Conservation (phyloP, 2,797 vertebrate genomes). For the Melanogrammus aeglefinus region DNA sequence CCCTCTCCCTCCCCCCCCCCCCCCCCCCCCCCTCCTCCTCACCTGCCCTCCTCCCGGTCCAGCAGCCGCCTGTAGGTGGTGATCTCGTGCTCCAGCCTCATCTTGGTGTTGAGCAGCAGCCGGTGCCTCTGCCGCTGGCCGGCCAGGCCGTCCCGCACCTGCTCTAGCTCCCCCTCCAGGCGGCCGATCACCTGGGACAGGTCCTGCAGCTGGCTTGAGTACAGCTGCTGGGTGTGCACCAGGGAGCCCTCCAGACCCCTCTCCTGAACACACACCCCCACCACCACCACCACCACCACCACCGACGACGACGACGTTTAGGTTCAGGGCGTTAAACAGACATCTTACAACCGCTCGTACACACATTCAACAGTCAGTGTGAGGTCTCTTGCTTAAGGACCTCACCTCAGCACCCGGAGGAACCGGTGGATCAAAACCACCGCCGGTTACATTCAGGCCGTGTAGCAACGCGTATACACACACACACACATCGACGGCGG, state of each 20-base stretch:
- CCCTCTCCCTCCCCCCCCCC: background rate
- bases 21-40: conserved; percentile 27
- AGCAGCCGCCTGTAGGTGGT: conserved; percentile 86
- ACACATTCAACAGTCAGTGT: no score
- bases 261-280: conserved; percentile 72
- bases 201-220: conserved; percentile 84
- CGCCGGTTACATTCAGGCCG: no score
- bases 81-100: conserved; percentile 92
- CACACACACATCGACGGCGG: no score
- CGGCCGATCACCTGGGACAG: conserved; percentile 81
- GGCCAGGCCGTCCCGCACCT: conserved; percentile 81
- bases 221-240: conserved; percentile 80
- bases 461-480: conserved; percentile 2
- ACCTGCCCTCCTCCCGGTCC: conserved; percentile 93
- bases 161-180: conserved; percentile 85
- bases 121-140: conserved; percentile 87
- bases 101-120: conserved; percentile 90
- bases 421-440: no score
- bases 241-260: conserved; percentile 86
- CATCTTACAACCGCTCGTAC: no score
- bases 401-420: no score
- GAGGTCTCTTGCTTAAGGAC: no score
- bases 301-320: no score
- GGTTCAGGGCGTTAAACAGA: no score
- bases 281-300: background rate